A percentile compares a stretch with the other conserved stretches of the same genome.
Evolutionary conservation across 2,797 vertebrate genomes (phyloP).

Genomic region (Okamejei kenojei): DNA sequence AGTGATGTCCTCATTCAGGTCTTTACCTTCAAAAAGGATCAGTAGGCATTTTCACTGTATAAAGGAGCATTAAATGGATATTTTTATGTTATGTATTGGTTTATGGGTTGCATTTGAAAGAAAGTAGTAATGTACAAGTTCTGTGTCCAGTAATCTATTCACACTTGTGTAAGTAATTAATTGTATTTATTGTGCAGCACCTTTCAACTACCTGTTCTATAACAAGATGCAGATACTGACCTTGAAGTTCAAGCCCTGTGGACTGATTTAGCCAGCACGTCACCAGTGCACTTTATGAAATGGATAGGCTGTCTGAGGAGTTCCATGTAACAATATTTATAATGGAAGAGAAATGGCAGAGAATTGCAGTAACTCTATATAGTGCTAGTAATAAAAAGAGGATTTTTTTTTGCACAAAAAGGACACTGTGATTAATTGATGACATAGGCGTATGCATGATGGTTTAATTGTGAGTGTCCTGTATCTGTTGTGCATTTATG

Average conservation of each 20-base stretch:
- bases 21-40: neutral
- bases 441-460: neutral
- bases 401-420: neutral
- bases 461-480: slow-evolving; percentile 20
- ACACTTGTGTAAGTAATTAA: neutral
- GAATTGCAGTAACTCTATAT: neutral
- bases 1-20: neutral
- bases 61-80: neutral
- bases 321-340: neutral
- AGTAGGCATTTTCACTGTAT: neutral
- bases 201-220: slow-evolving; percentile 4
- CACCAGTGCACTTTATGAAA: neutral
- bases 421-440: neutral
- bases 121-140: neutral
- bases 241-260: neutral
- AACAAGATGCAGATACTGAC: neutral
- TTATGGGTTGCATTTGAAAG: slow-evolving; percentile 23
- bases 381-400: neutral
- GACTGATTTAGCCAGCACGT: neutral
- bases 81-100: neutral
- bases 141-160: neutral
- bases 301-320: neutral
- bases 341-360: neutral
- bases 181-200: slow-evolving; percentile 16
- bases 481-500: neutral